Evolutionary conservation across 2,113 vertebrate species (phyloP), one percentile per base, ranked within the genome.

Genomic region (Sula dactylatra): DNA sequence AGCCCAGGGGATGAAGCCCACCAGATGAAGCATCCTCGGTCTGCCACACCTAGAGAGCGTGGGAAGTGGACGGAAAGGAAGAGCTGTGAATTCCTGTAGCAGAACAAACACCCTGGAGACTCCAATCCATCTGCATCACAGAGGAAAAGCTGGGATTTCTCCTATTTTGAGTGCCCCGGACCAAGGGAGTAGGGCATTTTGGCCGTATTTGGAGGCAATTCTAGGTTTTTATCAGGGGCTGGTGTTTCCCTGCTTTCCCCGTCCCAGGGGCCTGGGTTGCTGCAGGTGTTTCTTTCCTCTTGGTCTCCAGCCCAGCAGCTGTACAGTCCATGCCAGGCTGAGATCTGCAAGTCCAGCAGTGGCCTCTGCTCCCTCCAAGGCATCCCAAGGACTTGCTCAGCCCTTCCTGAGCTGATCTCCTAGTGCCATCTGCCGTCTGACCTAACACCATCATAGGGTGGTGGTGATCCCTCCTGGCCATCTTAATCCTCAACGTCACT

Each of bases 401-500:
- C 7, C 32, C 47, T 62, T 74, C 64, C 55, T 9, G 21, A 47
- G 45, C 72, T 31, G 0, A 25, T 29, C 4, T 54, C 55, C 66
- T 50, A 5, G 65, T 84, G 94, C 84, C 94, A 49, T 22, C 81
- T 95, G 84, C 84, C 0, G 55, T 52, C 83, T 34, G 64, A 40
- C 54, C 50, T 13, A 4, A 1, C 12, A 2, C 45, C 13, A 2
- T 2, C 2, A 0, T 2, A 18, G 18, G 16, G 15, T 10, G 42
- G 6, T n/a, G 14, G 9, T 1, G 59, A 2, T 15, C 50, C 50
- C 55, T 81, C 61, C 69, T 13, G 47, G 22, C 21, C 25, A 0
- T 5, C 40, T 42, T 50, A 8, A 1, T 19, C 47, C 62, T 59
- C 80, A 3, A 4, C 11, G 42, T 76, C 34, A 5, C 40, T 45